A percentile compares a stretch with the other conserved stretches of the same genome.
phyloP scores from a whole-genome alignment of 64 coral and sea anemone genomes.

The Acropora tenuis region DNA sequence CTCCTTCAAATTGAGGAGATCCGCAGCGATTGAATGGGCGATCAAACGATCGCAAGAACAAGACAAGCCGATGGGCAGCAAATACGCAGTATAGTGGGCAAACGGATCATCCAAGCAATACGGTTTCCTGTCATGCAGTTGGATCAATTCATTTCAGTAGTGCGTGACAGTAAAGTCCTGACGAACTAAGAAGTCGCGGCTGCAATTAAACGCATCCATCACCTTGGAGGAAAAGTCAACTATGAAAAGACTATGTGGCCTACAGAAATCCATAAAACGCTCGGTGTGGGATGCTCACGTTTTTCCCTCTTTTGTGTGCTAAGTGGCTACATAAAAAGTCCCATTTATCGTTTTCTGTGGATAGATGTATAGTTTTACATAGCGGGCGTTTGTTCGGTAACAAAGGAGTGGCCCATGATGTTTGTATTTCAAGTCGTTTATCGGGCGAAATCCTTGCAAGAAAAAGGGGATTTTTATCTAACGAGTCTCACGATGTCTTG shows the following conservation, averaged over 20 bases:
- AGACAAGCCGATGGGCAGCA: constrained; percentile 7
- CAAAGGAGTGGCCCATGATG: neutral
- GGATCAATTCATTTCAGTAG: constrained; percentile 38
- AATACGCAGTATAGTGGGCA: constrained; percentile 46
- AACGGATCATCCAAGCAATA: constrained; percentile 37
- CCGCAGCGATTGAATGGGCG: constrained; percentile 61
- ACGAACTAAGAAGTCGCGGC: constrained; percentile 44
- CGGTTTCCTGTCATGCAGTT: constrained; percentile 68
- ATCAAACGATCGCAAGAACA: constrained; percentile 1
- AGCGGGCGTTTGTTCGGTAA: neutral
- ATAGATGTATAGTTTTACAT: neutral
- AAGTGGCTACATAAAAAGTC: too few relatives aligned
- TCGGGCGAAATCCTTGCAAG: too few relatives aligned
- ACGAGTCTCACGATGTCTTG: too few relatives aligned
- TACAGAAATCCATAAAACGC: neutral
- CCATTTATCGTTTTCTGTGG: neutral
- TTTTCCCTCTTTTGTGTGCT: too few relatives aligned
- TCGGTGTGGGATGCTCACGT: neutral
- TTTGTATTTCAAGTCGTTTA: too few relatives aligned
- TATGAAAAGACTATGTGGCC: neutral
- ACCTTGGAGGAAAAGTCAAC: neutral
- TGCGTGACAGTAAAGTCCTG: constrained; percentile 58
- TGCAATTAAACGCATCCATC: constrained; percentile 1
- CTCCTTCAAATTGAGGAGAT: constrained; percentile 56
- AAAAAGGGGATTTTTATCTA: too few relatives aligned